phyloP scores from a whole-genome alignment of 2,113 vertebrate genomes.

The Diphyllodes magnificus region DNA sequence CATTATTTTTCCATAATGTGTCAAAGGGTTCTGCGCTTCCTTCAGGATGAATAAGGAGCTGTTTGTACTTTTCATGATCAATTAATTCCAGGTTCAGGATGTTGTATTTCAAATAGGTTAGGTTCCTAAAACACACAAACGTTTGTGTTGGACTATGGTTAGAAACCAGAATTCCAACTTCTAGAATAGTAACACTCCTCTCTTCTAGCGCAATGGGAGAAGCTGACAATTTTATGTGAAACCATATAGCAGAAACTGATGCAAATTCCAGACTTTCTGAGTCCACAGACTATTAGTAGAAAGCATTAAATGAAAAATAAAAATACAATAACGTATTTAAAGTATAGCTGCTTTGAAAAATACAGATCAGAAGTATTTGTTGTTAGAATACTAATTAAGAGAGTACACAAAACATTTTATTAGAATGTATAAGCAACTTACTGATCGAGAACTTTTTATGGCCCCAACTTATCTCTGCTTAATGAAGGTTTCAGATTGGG shows the following conservation, averaged over 20 bases:
- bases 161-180: conserved; percentile 74
- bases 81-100: conserved; percentile 75
- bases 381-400: neutral
- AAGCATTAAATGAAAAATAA: neutral
- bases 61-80: conserved; percentile 74
- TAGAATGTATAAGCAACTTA: neutral
- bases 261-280: conserved; percentile 68
- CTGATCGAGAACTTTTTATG: neutral
- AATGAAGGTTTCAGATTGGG: neutral
- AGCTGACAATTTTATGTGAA: conserved; percentile 73
- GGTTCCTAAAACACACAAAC: conserved; percentile 68
- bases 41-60: conserved; percentile 64
- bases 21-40: conserved; percentile 57
- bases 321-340: neutral
- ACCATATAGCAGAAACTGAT: conserved; percentile 63
- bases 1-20: conserved; percentile 75
- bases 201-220: conserved; percentile 74
- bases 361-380: neutral
- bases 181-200: conserved; percentile 77
- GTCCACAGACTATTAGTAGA: conserved; percentile 32
- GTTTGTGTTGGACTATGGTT: conserved; percentile 72
- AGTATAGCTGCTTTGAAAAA: conserved; percentile 6
- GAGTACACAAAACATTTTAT: neutral
- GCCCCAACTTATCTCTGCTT: neutral
- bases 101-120: conserved; percentile 68